phyloP scores from a whole-genome alignment of 2,888 invertebrate genomes.

The Sarcophaga variegata region DNA sequence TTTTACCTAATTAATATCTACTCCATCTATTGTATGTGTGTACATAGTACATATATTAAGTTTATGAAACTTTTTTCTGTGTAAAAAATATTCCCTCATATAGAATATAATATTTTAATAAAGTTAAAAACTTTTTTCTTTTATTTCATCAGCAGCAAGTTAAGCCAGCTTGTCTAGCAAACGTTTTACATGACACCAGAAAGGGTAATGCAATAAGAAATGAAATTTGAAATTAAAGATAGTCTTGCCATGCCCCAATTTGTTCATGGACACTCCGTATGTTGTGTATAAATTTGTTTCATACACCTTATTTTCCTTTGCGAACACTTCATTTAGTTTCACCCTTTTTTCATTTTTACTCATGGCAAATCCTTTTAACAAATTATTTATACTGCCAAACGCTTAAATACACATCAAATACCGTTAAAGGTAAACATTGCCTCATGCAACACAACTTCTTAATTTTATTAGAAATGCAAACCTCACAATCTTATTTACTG shows the following conservation, averaged over 20 bases:
- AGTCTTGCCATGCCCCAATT: too few species aligned
- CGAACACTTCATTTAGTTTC: neutral
- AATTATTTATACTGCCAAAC: constrained; percentile 1
- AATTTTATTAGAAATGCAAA: constrained; percentile 24
- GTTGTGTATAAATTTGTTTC: neutral
- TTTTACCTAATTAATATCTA: constrained; percentile 8
- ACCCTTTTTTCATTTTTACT: neutral
- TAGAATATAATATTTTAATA: neutral
- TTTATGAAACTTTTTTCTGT: constrained; percentile 26
- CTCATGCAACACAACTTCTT: constrained; percentile 12
- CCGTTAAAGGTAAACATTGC: neutral
- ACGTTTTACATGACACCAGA: neutral
- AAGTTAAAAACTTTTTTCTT: too few species aligned
- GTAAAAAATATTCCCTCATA: constrained; percentile 33
- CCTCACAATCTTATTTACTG: neutral
- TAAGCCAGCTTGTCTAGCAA: constrained; percentile 3
- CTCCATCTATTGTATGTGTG: neutral
- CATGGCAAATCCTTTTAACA: neutral
- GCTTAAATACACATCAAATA: neutral
- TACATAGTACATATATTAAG: neutral
- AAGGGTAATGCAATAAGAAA: constrained; percentile 4
- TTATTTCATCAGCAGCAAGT: neutral
- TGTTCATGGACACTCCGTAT: too few species aligned
- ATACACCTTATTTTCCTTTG: neutral
- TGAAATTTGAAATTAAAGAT: neutral